Base-by-base conservation (phyloP, 2,888 invertebrate species). In the Spisula subtruncata region DNA sequence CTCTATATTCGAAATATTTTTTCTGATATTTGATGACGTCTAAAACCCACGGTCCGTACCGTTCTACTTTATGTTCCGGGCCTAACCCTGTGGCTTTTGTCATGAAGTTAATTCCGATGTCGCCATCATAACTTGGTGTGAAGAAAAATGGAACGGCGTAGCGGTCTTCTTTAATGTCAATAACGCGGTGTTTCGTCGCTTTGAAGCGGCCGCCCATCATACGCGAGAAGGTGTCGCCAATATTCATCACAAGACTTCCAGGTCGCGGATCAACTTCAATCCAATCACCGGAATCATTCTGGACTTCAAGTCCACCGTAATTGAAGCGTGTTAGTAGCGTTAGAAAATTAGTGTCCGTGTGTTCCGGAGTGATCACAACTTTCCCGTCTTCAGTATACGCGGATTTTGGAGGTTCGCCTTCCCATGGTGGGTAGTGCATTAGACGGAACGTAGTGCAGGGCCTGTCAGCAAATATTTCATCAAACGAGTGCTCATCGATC, bases 71-170 rank as follows among this genome's bases (percentile, higher is more conserved):
- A 83, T 93, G 93, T 56, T 91, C 93, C 16, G 89, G 89, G 35
- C 92, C 92, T 18, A 86, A 29, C 12, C 91, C 90, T 0, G 89
- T 90, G 14, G 89, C 90, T 83, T 92, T 91, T 1, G 92, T 90
- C 91, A 93, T 92, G 48, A 93, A 92, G 71, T 93, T 93, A 12
- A 93, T 81, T 0, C 93, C 93, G 71, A 94, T 92, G 87, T 94
- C 93, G 0, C 93, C 93, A 48, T 91, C 91, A 71, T 93, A 94
- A 18, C 89, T 85, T 0, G 94, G 94, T 66, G 93, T 93, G 29
- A 94, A 90, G 87, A 94, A 94, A 86, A 94, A 94, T 12, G 94
- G 94, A 0, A 94, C 94, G 0, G 94, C 93, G 81, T 87, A 93
- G 0, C 94, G 89, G 46, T 94, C 93, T 2, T 86, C 83, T 0